Conservation (phyloP, 2,797 vertebrate genomes). For the Chelonia mydas region DNA sequence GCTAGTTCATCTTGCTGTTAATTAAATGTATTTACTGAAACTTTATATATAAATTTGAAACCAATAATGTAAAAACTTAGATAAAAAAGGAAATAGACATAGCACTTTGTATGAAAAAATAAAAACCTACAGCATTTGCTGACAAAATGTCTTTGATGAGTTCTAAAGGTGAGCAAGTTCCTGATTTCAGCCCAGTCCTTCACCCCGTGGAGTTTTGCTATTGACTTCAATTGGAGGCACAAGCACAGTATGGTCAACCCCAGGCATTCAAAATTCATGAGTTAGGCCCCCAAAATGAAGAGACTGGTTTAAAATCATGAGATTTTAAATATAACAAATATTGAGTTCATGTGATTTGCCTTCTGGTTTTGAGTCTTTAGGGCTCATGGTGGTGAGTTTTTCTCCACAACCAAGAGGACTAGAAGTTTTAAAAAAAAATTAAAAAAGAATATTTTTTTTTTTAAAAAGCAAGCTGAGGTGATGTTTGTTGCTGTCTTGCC, state of each 20-base stretch:
- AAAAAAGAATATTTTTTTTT: too few species aligned
- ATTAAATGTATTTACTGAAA: not conserved
- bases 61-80: not conserved
- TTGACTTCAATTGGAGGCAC: not conserved
- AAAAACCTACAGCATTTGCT: slow-evolving; percentile 23
- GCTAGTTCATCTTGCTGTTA: not conserved
- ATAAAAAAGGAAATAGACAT: not conserved
- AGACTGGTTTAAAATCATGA: slow-evolving; percentile 1
- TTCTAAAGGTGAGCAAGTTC: not conserved
- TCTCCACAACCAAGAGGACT: slow-evolving; percentile 16
- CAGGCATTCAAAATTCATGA: not conserved
- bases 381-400: slow-evolving; percentile 28
- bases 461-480: not conserved
- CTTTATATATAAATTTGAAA: slow-evolving; percentile 33
- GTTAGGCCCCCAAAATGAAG: not conserved
- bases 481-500: not conserved
- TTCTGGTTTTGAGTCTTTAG: slow-evolving; percentile 29
- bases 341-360: slow-evolving; percentile 11
- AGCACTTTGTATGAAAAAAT: not conserved
- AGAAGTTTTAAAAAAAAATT: not conserved
- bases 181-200: not conserved
- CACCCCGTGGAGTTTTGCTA: not conserved
- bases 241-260: not conserved
- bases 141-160: fast-evolving
- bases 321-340: not conserved